Conservation (phyloP, 1,140 invertebrate genomes). For the Drosophila watanabei region DNA sequence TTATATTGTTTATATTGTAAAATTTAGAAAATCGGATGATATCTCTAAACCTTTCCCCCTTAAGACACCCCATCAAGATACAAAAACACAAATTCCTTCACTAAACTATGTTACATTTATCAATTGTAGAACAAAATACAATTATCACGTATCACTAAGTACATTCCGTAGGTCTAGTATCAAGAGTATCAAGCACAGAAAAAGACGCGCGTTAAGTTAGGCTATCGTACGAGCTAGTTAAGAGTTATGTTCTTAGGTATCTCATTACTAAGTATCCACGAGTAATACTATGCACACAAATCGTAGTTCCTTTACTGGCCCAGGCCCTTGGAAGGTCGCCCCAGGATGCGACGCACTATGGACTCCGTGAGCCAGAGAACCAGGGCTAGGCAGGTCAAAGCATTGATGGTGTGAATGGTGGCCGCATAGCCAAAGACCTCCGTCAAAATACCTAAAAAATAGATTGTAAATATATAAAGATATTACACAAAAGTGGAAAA, state of each 20-base stretch:
- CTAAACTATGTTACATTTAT: slow-evolving; percentile 24
- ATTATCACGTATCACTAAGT: slow-evolving; percentile 34
- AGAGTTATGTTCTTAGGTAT: slow-evolving; percentile 12
- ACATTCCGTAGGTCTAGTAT: slow-evolving; percentile 17
- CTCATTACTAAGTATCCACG: slow-evolving; percentile 35
- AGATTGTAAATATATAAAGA: neutral
- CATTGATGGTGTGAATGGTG: slow-evolving; percentile 74
- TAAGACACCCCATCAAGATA: neutral
- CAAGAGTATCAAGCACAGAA: slow-evolving; percentile 31
- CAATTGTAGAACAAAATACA: slow-evolving; percentile 14
- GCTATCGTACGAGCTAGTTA: slow-evolving; percentile 21
- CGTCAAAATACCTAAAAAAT: slow-evolving; percentile 59
- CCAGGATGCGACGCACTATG: slow-evolving; percentile 47
- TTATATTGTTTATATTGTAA: neutral
- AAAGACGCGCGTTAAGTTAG: neutral
- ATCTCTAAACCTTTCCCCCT: neutral
- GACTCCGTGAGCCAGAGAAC: slow-evolving; percentile 70
- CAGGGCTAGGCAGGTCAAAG: slow-evolving; percentile 56
- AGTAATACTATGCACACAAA: slow-evolving; percentile 39
- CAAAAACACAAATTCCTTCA: neutral
- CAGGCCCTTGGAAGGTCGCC: slow-evolving; percentile 44
- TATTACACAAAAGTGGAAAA: too few species aligned
- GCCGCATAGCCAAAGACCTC: slow-evolving; percentile 59
- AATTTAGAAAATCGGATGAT: neutral
- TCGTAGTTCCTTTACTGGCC: slow-evolving; percentile 41